These are phyloP conservation scores for Diaphora mendica DNA, from an alignment of 2,888 invertebrate species.

Conservation along the genomic window DNA sequence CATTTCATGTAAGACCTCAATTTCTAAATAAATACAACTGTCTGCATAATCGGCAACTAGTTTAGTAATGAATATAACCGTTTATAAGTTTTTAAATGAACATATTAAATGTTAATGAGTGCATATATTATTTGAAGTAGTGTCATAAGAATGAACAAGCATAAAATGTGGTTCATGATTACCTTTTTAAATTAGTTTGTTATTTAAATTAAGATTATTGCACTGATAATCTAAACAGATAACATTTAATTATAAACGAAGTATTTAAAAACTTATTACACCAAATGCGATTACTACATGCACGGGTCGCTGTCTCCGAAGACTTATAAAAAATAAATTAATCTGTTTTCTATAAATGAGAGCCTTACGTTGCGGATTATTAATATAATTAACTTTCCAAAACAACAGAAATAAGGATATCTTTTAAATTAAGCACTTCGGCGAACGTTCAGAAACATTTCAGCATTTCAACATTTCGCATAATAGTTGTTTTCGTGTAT, in stretches of 20 bases:
- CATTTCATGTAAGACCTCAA: not conserved
- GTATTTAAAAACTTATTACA: not conserved
- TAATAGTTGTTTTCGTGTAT: not conserved
- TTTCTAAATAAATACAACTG: not conserved
- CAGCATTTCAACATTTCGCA: constrained; percentile 25
- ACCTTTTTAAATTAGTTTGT: not conserved
- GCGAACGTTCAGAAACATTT: constrained; percentile 44
- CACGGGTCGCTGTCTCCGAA: constrained; percentile 39
- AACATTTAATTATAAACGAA: not conserved
- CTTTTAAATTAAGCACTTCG: constrained; percentile 47
- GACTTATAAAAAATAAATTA: constrained; percentile 47
- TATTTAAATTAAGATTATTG: not conserved
- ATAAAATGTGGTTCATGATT: not conserved
- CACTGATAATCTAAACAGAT: not conserved
- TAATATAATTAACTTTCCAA: constrained; percentile 48
- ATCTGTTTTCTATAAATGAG: constrained; percentile 59
- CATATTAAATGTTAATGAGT: not conserved
- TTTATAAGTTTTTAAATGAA: not conserved
- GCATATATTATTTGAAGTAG: not conserved
- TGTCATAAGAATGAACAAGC: not conserved
- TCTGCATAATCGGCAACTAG: not conserved
- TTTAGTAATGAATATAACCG: not conserved
- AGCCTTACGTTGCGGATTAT: constrained; percentile 66
- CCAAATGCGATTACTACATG: not conserved
- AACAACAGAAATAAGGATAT: constrained; percentile 38